Percentiles rank a stretch among this genome's conserved stretches.
Conservation (phyloP, 2,797 vertebrate species). For the Allobates femoralis region DNA sequence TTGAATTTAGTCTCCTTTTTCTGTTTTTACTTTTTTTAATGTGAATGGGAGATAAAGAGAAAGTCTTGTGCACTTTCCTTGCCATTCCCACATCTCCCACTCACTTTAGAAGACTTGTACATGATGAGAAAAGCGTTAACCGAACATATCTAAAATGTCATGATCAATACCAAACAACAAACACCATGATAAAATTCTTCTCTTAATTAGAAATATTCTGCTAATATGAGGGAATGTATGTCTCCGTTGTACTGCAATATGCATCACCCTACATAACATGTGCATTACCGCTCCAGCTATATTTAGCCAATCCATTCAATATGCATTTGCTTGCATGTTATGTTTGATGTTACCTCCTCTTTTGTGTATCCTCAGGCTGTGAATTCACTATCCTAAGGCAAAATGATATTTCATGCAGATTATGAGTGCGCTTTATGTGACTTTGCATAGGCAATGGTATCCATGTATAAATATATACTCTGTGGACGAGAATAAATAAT, state of each 20-base stretch:
- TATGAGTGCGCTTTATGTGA: not conserved
- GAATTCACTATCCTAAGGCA: constrained; percentile 17
- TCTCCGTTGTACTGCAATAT: not conserved
- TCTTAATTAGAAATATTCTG: not conserved
- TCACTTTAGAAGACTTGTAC: too few species aligned
- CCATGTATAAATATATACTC: constrained; percentile 10
- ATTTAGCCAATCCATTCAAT: constrained; percentile 11
- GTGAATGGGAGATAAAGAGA: too few species aligned
- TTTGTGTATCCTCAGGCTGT: constrained; percentile 14
- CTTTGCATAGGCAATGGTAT: not conserved
- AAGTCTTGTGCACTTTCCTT: too few species aligned
- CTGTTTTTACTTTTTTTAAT: too few species aligned
- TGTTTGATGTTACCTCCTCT: constrained; percentile 1
- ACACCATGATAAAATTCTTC: too few species aligned
- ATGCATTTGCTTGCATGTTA: not conserved
- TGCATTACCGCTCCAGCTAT: not conserved
- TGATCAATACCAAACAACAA: too few species aligned
- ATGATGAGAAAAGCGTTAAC: too few species aligned
- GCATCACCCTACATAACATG: not conserved
- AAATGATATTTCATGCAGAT: not conserved
- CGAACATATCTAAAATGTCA: too few species aligned
- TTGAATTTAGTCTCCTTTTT: too few species aligned
- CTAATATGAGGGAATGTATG: not conserved
- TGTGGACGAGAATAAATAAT: not conserved
- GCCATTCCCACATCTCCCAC: too few species aligned